Conservation (phyloP, 1,140 invertebrate species). For the Tetramorium simillimum region DNA sequence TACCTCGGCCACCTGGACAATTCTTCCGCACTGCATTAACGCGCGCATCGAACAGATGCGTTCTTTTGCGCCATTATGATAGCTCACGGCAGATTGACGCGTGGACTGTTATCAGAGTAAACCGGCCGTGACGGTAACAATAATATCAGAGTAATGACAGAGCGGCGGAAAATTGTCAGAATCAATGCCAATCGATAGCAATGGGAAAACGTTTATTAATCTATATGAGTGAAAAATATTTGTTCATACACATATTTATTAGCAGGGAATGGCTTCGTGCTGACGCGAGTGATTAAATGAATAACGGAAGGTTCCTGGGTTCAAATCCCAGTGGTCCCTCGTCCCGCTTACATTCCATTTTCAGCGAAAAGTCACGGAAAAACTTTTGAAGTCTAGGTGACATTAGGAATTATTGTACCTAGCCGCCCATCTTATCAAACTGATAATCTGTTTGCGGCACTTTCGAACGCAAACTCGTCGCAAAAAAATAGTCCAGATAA, state of each 20-base stretch:
- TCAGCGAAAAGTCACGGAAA: too few species aligned
- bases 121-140: neutral
- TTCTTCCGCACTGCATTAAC: slow-evolving; percentile 62
- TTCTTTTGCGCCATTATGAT: neutral
- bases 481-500: too few species aligned
- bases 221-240: neutral
- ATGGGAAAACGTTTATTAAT: neutral
- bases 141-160: neutral
- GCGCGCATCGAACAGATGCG: slow-evolving; percentile 65
- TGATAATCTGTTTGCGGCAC: too few species aligned
- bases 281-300: too few species aligned
- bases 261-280: too few species aligned
- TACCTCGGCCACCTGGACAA: slow-evolving; percentile 67
- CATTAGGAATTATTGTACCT: too few species aligned
- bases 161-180: neutral
- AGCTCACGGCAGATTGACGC: slow-evolving; percentile 17
- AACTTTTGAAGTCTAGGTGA: too few species aligned
- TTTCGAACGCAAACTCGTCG: too few species aligned
- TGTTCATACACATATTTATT: neutral
- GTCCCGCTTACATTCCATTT: too few species aligned
- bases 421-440: too few species aligned
- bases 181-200: neutral
- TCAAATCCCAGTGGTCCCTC: too few species aligned
- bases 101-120: neutral
- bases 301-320: too few species aligned